Base-by-base conservation (phyloP, 2,888 invertebrate species). In the Sylvicola cinctus region DNA sequence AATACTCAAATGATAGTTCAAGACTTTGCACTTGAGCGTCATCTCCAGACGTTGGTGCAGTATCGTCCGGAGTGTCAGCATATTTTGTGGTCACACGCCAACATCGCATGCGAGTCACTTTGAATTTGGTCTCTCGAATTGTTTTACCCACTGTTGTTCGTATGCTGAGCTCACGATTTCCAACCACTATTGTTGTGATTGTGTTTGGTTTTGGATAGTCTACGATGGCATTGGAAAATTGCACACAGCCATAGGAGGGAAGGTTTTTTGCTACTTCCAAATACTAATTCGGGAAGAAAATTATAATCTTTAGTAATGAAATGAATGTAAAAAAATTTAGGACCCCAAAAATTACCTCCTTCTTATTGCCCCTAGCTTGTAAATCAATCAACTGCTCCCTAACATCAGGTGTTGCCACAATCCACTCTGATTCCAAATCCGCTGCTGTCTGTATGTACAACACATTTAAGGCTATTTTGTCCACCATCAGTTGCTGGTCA, bases 21-120 rank as follows among this genome's bases (percentile, higher is more conserved):
- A 84, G 45, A 37, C 51, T 52, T 2, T 50, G 45, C 3, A 48
- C 44, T 37, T 43, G 42, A 37, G 12, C 16, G 4, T 3, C 17
- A 3, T 29, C 29, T 11, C 35, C 40, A 25, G 44, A 41, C 13
- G 41, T 39, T 12, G 42, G 35, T 17, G 42, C 34, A 16, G 39
- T 37, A 34, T 40, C 38, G 26, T 40, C 37, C 27, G 40, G 34
- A 4, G 35, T 34, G 11, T 42, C 42, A 44, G 62, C 61, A 51
- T 80, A 78, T 45, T 77, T 63, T 2, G 87, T 83, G 14, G 88
- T 90, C 32, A 96, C 88, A 45, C 95, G 69, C 96, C 96, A 98
- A 49, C 93, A 93, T 38, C 88, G 70, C 80, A 96, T 95, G 45
- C 95, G 66, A 1, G 93, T 95, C 27, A 95, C 88, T 56, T 87